phyloP scores from a whole-genome alignment of 2,797 vertebrate genomes.

The Sebastes steindachneri region DNA sequence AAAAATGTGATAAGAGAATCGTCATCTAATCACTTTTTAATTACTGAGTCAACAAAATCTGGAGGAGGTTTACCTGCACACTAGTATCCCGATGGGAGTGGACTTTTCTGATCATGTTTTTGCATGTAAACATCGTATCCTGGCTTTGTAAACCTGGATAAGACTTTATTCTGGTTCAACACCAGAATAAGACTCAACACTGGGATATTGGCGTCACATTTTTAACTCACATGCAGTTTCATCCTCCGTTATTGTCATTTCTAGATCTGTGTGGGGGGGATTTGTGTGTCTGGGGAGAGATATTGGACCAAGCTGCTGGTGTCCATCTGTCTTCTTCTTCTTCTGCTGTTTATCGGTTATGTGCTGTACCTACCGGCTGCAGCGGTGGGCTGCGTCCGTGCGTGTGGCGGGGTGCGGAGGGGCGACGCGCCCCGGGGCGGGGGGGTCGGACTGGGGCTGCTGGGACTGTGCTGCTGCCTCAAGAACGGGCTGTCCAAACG shows the following conservation, averaged over 20 bases:
- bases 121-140: neutral
- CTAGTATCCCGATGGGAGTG: neutral
- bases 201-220: neutral
- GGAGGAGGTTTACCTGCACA: neutral
- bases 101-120: neutral
- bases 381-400: slow-evolving; percentile 90
- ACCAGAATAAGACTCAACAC: neutral
- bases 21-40: neutral
- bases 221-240: slow-evolving; percentile 5
- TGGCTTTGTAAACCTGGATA: too few species aligned
- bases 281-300: neutral
- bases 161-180: neutral
- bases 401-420: slow-evolving; percentile 87
- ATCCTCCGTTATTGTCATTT: neutral
- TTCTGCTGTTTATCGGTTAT: slow-evolving; percentile 13
- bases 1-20: neutral
- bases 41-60: neutral
- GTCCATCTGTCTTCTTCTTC: slow-evolving; percentile 9
- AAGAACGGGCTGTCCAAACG: slow-evolving; percentile 98
- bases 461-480: slow-evolving; percentile 94
- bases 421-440: slow-evolving; percentile 83
- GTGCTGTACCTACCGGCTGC: slow-evolving; percentile 93
- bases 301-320: neutral
- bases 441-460: slow-evolving; percentile 87
- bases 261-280: neutral